Evolutionary conservation across 2,113 vertebrate species (phyloP).

Genomic region (Esox niger): DNA sequence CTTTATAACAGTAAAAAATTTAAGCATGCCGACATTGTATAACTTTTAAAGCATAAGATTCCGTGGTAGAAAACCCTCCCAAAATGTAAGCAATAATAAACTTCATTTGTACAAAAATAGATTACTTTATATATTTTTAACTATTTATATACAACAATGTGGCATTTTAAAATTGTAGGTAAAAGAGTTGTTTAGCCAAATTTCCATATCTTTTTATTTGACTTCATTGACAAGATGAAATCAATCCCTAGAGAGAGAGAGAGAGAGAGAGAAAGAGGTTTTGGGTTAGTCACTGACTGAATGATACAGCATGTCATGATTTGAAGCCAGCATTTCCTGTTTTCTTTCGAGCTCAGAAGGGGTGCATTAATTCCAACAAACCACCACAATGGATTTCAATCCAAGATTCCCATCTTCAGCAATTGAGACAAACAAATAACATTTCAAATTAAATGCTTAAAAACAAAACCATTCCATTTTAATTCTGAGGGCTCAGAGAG

Average conservation of each 20-base stretch:
- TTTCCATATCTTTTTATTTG: not conserved
- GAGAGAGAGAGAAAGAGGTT: too few species aligned
- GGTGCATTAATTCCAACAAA: too few species aligned
- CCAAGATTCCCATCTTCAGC: too few species aligned
- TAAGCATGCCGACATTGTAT: not conserved
- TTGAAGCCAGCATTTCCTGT: too few species aligned
- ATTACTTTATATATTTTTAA: not conserved
- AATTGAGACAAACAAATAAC: too few species aligned
- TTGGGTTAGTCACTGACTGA: too few species aligned
- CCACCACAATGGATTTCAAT: too few species aligned
- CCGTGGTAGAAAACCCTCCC: not conserved
- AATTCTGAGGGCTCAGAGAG: not conserved
- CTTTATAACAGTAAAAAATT: not conserved
- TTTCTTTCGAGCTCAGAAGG: too few species aligned
- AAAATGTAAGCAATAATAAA: slow-evolving; percentile 1
- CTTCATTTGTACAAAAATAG: slow-evolving; percentile 13
- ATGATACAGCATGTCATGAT: too few species aligned
- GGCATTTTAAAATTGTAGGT: not conserved
- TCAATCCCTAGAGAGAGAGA: too few species aligned
- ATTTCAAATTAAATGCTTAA: not conserved
- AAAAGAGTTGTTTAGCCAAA: not conserved
- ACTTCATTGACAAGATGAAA: too few species aligned
- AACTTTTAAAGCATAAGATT: not conserved
- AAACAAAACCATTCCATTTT: not conserved
- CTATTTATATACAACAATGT: not conserved